Conservation (phyloP, 2,797 vertebrate genomes). For the Nannoperca obscura region DNA sequence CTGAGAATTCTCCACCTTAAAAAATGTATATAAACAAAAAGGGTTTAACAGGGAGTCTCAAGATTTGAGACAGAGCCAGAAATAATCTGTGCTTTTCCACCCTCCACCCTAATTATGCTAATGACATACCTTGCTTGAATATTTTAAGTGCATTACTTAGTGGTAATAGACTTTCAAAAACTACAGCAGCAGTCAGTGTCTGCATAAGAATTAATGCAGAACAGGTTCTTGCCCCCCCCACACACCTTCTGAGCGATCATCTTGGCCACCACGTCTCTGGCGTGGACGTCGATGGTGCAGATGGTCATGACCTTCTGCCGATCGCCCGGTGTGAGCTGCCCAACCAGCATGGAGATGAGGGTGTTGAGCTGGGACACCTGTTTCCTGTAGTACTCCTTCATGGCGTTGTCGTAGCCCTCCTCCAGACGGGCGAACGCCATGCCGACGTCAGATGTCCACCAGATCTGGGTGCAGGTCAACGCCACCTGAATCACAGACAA, state of each 20-base stretch:
- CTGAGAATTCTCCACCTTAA: slow-evolving; percentile 93
- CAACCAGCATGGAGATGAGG: slow-evolving; percentile 93
- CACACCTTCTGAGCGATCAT: slow-evolving; percentile 93
- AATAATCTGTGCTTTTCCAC: slow-evolving; percentile 45
- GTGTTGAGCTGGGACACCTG: slow-evolving; percentile 90
- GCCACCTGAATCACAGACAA: slow-evolving; percentile 85
- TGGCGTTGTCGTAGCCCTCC: slow-evolving; percentile 92
- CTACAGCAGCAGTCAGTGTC: slow-evolving; percentile 21
- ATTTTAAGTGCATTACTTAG: slow-evolving; percentile 51
- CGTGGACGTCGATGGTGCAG: slow-evolving; percentile 96
- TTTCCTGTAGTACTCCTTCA: slow-evolving; percentile 96
- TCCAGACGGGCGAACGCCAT: slow-evolving; percentile 93
- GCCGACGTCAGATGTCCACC: slow-evolving; percentile 94
- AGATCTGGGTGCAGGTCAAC: slow-evolving; percentile 94
- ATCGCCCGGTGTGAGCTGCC: slow-evolving; percentile 91
- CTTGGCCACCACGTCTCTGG: slow-evolving; percentile 95
- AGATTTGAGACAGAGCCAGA: slow-evolving; percentile 19
- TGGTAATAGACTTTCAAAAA: slow-evolving; percentile 45
- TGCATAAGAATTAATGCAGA: slow-evolving; percentile 14
- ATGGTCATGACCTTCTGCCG: slow-evolving; percentile 98
- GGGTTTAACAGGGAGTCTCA: not conserved
- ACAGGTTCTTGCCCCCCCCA: not conserved
- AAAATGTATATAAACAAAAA: not conserved
- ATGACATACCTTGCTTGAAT: slow-evolving; percentile 49
- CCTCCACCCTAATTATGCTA: slow-evolving; percentile 55